These are phyloP conservation scores for Hemicrepidius hirtus DNA, from an alignment of 2,888 invertebrate genomes.

Conservation along the genomic window DNA sequence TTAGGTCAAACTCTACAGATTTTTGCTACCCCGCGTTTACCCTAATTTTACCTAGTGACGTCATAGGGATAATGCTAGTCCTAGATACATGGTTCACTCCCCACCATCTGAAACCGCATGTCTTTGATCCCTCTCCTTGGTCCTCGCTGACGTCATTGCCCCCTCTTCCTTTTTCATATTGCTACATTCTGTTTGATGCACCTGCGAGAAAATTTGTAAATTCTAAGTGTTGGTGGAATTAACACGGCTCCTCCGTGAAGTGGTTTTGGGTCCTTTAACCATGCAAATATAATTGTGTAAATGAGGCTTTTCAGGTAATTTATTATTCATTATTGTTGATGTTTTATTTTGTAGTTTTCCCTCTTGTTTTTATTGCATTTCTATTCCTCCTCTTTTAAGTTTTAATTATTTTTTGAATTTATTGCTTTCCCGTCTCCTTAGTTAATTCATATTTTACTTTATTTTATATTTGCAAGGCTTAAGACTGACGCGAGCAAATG, in stretches of 20 bases:
- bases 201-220: conserved; percentile 33
- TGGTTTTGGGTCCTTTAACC: background rate
- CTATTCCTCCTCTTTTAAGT: no score
- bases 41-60: conserved; percentile 50
- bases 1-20: conserved; percentile 59
- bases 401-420: no score
- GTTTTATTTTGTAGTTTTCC: no score
- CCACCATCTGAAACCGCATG: conserved; percentile 28
- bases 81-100: conserved; percentile 39
- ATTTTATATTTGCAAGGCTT: no score
- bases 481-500: no score
- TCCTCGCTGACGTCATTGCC: conserved; percentile 45
- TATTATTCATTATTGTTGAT: no score
- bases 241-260: conserved; percentile 19
- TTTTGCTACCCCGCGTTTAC: conserved; percentile 37
- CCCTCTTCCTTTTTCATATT: conserved; percentile 38
- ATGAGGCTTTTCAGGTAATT: conserved; percentile 34
- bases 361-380: no score
- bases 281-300: conserved; percentile 8
- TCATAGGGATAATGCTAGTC: conserved; percentile 51
- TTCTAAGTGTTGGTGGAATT: conserved; percentile 31
- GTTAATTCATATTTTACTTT: no score
- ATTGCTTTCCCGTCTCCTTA: no score
- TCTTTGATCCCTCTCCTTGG: conserved; percentile 2
- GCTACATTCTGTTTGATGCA: conserved; percentile 22